These are phyloP conservation scores for Dorcus parallelipipedus DNA, from an alignment of 2,888 invertebrate species.

Conservation along the genomic window DNA sequence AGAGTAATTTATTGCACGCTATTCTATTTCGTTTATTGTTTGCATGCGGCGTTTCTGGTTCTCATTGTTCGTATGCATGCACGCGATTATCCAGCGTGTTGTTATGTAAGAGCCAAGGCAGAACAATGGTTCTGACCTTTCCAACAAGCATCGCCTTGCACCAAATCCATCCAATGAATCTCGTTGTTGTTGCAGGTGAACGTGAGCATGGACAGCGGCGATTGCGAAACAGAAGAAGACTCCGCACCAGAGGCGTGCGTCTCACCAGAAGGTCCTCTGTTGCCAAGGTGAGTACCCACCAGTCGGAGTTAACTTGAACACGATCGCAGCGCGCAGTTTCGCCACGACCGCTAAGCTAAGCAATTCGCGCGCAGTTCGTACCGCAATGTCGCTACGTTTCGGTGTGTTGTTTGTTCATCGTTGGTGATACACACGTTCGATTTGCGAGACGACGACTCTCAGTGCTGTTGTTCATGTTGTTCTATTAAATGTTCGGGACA, in stretches of 20 bases:
- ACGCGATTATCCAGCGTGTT: background rate
- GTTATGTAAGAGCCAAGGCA: background rate
- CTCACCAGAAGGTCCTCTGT: constrained; percentile 40
- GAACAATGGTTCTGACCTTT: constrained; percentile 18
- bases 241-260: constrained; percentile 47
- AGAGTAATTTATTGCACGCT: background rate
- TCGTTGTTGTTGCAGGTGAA: background rate
- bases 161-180: background rate
- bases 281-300: constrained; percentile 40
- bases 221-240: constrained; percentile 47
- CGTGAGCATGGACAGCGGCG: constrained; percentile 40
- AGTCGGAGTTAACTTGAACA: constrained; percentile 12
- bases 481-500: background rate
- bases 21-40: background rate
- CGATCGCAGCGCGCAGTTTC: constrained; percentile 23
- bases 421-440: constrained; percentile 30
- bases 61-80: too few relatives aligned
- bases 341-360: constrained; percentile 26
- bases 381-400: constrained; percentile 15
- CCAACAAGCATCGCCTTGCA: constrained; percentile 12
- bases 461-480: background rate
- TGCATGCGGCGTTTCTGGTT: too few relatives aligned
- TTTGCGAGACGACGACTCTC: constrained; percentile 4
- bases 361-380: constrained; percentile 25
- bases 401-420: constrained; percentile 15